Evolutionary conservation across 2,888 invertebrate species (phyloP).

Genomic region (Noctua comes): DNA sequence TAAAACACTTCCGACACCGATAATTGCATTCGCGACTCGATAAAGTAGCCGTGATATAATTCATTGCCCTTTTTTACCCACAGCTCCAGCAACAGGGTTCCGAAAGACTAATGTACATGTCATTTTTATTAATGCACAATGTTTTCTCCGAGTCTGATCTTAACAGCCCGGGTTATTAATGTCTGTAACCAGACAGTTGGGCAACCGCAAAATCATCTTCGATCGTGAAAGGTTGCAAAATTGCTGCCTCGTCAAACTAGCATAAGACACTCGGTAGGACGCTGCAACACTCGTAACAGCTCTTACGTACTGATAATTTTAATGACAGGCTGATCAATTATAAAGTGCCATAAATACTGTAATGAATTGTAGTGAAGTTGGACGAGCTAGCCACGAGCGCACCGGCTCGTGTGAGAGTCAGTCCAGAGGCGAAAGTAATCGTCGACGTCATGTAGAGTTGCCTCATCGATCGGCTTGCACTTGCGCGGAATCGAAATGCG

Average conservation of each 20-base stretch:
- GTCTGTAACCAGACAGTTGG: constrained; percentile 30
- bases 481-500: constrained; percentile 80
- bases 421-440: constrained; percentile 83
- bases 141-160: constrained; percentile 22
- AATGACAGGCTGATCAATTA: constrained; percentile 43
- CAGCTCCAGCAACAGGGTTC: constrained; percentile 13
- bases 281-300: constrained; percentile 34
- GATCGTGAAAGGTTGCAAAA: constrained; percentile 55
- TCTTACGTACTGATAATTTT: constrained; percentile 44
- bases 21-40: constrained; percentile 76
- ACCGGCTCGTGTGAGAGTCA: constrained; percentile 72
- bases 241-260: constrained; percentile 48
- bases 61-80: constrained; percentile 68
- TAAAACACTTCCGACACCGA: constrained; percentile 77
- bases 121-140: constrained; percentile 29
- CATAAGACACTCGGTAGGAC: constrained; percentile 38
- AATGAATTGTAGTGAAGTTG: constrained; percentile 45
- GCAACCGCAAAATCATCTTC: constrained; percentile 56
- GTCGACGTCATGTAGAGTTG: constrained; percentile 77
- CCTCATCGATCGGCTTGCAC: constrained; percentile 82
- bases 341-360: constrained; percentile 42
- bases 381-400: constrained; percentile 30
- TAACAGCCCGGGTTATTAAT: constrained; percentile 27
- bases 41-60: constrained; percentile 74
- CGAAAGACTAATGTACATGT: constrained; percentile 25